Base-by-base conservation (phyloP, 1,140 invertebrate genomes). In the Orius insidiosus region DNA sequence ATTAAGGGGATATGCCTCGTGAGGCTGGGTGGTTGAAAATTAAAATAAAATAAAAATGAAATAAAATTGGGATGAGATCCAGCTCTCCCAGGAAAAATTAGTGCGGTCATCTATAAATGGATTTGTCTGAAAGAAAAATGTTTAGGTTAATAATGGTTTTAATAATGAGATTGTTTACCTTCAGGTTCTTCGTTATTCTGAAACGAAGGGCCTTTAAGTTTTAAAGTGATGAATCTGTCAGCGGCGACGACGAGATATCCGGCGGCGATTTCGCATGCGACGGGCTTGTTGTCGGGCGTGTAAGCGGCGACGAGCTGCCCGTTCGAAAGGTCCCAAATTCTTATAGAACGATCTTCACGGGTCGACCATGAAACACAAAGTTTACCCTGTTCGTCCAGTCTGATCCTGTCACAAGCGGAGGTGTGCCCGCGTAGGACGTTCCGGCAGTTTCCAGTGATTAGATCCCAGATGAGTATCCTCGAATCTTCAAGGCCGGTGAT, bases 401-500 rank as follows among this genome's bases (percentile, higher is more conserved):
- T 69, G 38, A 86, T 67, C 50, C 68, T 68, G 32, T 78, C 78
- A 0, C 78, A 75, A 2, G 83, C 78, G 2, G 79, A 74, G 52
- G 73, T 77, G 63, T 87, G 83, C 0, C 83, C 83, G 49, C 68
- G 66, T 32, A 86, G 61, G 4, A 71, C 78, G 60, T 74, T 72
- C n/a, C 78, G 67, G 52, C 75, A 78, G 57, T 78, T 76, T 9
- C 76, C 85, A 37, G 83, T 86, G n/a, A 81, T 75, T 1, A 90
- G 66, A 63, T 88, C 84, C 80, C 84, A 88, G 7, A 87, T 77
- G n/a, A 85, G 60, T 37, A 90, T 75, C 53, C 76, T 70, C 11
- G 80, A 76, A 62, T 86, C 81, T 55, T 83, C 80, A 9, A 86
- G 63, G 1, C 80, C 81, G 47, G 79, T 82, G 19, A 89, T 74